phyloP scores from a whole-genome alignment of 2,113 vertebrate species.

The Stomatorhinus ivindoensis region DNA sequence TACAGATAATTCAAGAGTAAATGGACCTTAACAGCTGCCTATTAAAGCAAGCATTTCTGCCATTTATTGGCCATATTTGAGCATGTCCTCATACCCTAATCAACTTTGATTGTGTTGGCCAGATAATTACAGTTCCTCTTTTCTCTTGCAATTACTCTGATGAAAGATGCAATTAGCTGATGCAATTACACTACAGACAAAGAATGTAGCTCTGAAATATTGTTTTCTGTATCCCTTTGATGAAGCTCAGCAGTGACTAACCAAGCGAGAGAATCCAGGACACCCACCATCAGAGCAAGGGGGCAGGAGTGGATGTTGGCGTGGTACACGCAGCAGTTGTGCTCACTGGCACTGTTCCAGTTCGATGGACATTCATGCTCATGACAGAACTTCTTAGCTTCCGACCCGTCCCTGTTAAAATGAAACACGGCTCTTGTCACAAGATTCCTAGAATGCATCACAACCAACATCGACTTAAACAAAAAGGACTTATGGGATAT shows the following conservation, averaged over 20 bases:
- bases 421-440: neutral
- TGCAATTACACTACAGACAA: neutral
- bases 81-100: constrained; percentile 1
- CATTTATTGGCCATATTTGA: constrained; percentile 1
- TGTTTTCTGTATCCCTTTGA: neutral
- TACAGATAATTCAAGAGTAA: constrained; percentile 15
- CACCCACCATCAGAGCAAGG: constrained; percentile 42
- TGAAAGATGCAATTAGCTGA: constrained; percentile 15
- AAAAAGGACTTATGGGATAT: neutral
- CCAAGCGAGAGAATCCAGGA: neutral
- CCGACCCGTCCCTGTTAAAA: constrained; percentile 44
- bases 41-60: constrained; percentile 10
- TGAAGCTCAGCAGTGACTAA: neutral
- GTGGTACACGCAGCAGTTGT: constrained; percentile 60
- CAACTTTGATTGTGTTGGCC: constrained; percentile 4
- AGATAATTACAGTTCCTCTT: constrained; percentile 21
- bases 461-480: neutral
- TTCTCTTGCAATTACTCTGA: constrained; percentile 13
- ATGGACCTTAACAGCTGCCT: constrained; percentile 7
- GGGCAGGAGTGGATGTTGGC: constrained; percentile 55
- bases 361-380: constrained; percentile 58
- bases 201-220: neutral
- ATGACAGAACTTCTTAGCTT: constrained; percentile 51
- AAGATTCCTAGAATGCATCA: neutral
- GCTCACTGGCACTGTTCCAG: constrained; percentile 55